Evolutionary conservation across 2,797 vertebrate species (phyloP), one percentile per base, ranked within the genome.

Genomic region (Knipowitschia caucasica): DNA sequence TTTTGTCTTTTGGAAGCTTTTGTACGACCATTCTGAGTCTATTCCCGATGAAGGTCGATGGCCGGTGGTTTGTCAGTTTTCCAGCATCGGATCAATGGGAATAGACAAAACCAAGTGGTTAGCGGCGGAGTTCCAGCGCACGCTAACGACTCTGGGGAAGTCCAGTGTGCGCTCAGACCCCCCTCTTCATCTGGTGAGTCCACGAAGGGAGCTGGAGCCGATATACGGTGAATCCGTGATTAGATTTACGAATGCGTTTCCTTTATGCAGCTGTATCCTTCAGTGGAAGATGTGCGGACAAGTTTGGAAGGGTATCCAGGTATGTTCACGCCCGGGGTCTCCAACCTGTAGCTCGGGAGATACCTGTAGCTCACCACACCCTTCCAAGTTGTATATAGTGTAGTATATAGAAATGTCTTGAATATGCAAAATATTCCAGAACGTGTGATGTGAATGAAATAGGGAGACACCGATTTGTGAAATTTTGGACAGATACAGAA

Each of bases 291-390:
- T 33, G 95, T 99, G 64, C 91, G 97, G 56, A 95, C 86, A 23
- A 98, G 96, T 83, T 89, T 99, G 77, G 95, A 99, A 84, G 97
- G 96, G 8, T 99, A 95, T 71, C 97, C 96, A 40, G 97, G 96
- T 99, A 85, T 83, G 66, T 50, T 10, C n/a, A n/a, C n/a, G n/a
- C n/a, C n/a, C n/a, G n/a, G n/a, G n/a, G n/a, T n/a, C n/a, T n/a
- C n/a, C n/a, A n/a, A n/a, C n/a, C n/a, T n/a, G n/a, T n/a, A n/a
- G n/a, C n/a, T n/a, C n/a, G n/a, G n/a, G n/a, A n/a, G n/a, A n/a
- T n/a, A n/a, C n/a, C n/a, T n/a, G n/a, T n/a, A n/a, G n/a, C n/a
- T n/a, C n/a, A n/a, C n/a, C n/a, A n/a, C n/a, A n/a, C n/a, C n/a
- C n/a, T n/a, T n/a, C n/a, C n/a, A n/a, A n/a, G n/a, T n/a, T n/a